Base-by-base conservation (phyloP, 2,888 invertebrate species). In the Luffia ferchaultella region DNA sequence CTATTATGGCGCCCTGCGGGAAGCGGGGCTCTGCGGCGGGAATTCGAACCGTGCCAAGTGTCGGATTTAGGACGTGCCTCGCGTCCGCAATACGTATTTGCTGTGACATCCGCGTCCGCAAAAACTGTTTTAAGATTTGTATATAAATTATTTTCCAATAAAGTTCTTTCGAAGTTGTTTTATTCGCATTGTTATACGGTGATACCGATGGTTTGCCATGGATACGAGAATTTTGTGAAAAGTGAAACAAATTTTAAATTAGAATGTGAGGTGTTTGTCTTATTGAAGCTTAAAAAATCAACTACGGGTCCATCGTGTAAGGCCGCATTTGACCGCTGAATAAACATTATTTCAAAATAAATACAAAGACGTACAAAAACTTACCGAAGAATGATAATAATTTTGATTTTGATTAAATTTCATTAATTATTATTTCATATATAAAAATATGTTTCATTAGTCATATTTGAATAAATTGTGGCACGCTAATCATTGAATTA, bases 41-140 rank as follows among this genome's bases (percentile, higher is more conserved):
- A 64, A n/a, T 71, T 70, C 67, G 70, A 66, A 67, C 69, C 64
- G 72, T 73, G 80, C 79, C 77, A 79, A 79, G 73, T 77, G 77
- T 74, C 72, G 73, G 76, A 73, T 74, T 73, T 70, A 57, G 70
- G 69, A 79, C 80, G 80, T 82, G 80, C 66, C 60, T 53, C 54
- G 79, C 60, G 58, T 76, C 60, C 63, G 63, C 70, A 73, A 79
- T 72, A 70, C 63, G 63, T 60, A 59, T 57, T 59, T 57, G 52
- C 54, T 54, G 58, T 56, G 60, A 57, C 59, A 12, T 3, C 30
- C 30, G 12, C 30, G 30, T 30, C 30, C 5, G 30, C 30, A 7
- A 30, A 30, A 30, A 30, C 30, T 30, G 5, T 12, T 3, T 12
- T 30, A 30, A 30, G 30, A 30, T 30, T 30, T 30, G 30, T 30